Base-by-base conservation (phyloP, 2,888 invertebrate species). In the Hermodice carunculata region DNA sequence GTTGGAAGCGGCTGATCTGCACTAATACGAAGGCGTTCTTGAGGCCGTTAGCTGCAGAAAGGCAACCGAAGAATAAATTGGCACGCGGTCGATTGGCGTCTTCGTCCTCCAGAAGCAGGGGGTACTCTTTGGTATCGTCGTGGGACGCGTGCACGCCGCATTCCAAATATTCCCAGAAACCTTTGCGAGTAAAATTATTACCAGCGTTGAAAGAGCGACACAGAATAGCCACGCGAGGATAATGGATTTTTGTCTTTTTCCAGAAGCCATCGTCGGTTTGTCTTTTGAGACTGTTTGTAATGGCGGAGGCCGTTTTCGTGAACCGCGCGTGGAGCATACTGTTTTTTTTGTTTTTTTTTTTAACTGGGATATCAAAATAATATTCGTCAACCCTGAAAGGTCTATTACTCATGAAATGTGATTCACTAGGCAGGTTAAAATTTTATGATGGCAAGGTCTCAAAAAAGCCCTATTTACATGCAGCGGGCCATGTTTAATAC, bases 1-100 rank as follows among this genome's bases (percentile, higher is more conserved):
- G 88, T 64, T 88, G 88, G 71, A 87, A 88, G 29, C 87, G 76
- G 52, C 86, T 87, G 48, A 88, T 81, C 70, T 88, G 88, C 19
- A 88, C 87, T 48, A 88, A 77, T 24, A 88, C 87, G 71, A 88
- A 88, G 8, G 86, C 86, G 76, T 86, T 77, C 62, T 83, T 85
- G 29, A 86, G 68, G 24, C 81, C 81, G 65, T 75, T 79, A 3
- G 78, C 85, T 49, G 70, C 59, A 48, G 74, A 73, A 44, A 74
- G 70, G 61, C 74, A 74, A 53, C 74, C 74, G 61, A 74, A 74
- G 57, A 74, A 64, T 53, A 73, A 67, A 62, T 71, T 74, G 32
- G 73, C 59, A 19, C 65, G 62, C 32, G 54, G 64, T n/a, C 49
- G 60, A 58, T 62, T 46, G 61, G 66, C 64, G 44, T 73, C 73